Base-by-base conservation (phyloP, 2,888 invertebrate genomes). In the Brachypalpus laphriformis region DNA sequence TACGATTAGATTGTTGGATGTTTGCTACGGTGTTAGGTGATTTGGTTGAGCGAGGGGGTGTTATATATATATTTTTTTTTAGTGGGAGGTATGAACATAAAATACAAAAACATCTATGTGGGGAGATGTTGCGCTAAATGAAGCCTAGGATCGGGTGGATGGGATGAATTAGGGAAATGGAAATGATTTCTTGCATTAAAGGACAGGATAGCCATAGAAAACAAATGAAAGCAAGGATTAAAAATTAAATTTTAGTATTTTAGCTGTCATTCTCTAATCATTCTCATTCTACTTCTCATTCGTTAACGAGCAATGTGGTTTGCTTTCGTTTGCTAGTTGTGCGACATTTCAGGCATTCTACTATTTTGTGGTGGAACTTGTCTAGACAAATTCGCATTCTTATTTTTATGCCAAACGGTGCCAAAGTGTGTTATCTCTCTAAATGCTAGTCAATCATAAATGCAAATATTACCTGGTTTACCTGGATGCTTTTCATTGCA, bases 1-100 rank as follows among this genome's bases (percentile, higher is more conserved):
- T 89, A 88, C 88, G 86, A 87, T 89, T 89, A 88, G 77, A 80
- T 85, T 82, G 78, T 70, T 82, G 57, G 75, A 56, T 54, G 8
- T 11, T 42, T 34, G 59, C 72, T 71, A 25, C 49, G 18, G 65
- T 76, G 57, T 68, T 6, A 22, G 66, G 74, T 76, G 76, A 82
- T 49, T 66, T 45, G 54, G 45, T 76, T 71, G 28, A 68, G 34
- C 31, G 51, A 63, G 51, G 42, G 40, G 78, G 74, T 68, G 59
- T 59, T 40, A 2, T 40, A 5, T 40, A 4, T 40, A 37, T 76
- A 31, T 65, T 34, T 34, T 34, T 34, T 11, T 31, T 56, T n/a
- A 47, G 56, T 56, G 75, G 81, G 75, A 80, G 45, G 28, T 28
- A 47, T 28, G 22, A 74, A 81, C 63, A 70, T 9, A 74, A 80